A percentile compares a stretch with the other conserved stretches of the same genome.
These are phyloP conservation scores for Urocolius indicus DNA, from an alignment of 2,113 vertebrate species.

Conservation along the genomic window DNA sequence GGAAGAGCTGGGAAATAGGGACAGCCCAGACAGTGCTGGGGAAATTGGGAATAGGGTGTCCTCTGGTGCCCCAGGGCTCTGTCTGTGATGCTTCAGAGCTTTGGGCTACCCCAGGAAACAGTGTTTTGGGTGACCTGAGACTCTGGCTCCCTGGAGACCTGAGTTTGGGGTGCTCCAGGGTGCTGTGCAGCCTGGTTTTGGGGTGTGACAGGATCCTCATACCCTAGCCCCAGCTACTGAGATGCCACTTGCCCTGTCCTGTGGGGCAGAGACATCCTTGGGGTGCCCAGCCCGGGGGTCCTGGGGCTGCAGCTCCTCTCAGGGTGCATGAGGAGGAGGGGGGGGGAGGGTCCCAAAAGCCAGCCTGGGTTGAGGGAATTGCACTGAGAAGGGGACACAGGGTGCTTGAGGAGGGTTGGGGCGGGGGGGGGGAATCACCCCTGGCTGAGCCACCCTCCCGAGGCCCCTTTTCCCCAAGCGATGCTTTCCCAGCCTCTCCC, in stretches of 20 bases:
- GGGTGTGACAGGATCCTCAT: neutral
- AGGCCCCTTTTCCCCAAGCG: neutral
- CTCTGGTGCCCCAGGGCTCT: neutral
- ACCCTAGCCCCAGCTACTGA: neutral
- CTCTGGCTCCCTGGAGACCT: neutral
- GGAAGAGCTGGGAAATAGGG: neutral
- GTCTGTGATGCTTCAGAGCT: neutral
- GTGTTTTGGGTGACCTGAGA: neutral
- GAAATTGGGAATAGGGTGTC: neutral
- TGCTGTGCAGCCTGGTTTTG: neutral
- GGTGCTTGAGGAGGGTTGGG: too few relatives aligned
- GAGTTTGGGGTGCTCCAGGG: neutral
- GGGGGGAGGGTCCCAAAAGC: too few relatives aligned
- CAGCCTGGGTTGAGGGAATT: neutral
- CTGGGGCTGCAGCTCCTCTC: neutral
- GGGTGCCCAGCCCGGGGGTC: neutral
- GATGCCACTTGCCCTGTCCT: neutral
- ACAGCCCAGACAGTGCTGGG: neutral
- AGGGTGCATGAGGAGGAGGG: too few relatives aligned
- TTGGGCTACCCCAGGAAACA: too few relatives aligned
- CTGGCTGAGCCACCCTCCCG: rapidly evolving
- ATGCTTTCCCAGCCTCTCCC: neutral
- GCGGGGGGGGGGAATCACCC: neutral
- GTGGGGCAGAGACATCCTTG: neutral
- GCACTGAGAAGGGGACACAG: neutral